A percentile compares a stretch with the other conserved stretches of the same genome.
phyloP scores from a whole-genome alignment of 2,888 invertebrate genomes.

The Rhorus exstirpatorius region DNA sequence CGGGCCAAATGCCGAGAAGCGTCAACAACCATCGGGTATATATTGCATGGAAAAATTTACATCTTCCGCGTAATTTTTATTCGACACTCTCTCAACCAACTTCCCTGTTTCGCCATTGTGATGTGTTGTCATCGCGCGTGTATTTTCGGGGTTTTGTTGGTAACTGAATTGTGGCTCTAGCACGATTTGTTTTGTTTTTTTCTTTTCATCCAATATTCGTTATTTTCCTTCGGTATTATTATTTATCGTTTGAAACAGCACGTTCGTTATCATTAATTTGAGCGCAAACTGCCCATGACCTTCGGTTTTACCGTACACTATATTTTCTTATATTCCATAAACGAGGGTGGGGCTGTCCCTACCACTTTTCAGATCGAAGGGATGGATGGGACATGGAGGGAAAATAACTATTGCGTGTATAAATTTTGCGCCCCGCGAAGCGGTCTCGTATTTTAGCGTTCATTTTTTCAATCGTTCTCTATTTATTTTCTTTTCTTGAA shows the following conservation, averaged over 20 bases:
- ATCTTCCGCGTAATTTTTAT: conserved; percentile 42
- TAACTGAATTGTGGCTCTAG: background rate
- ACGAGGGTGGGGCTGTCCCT: background rate
- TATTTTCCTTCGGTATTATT: background rate
- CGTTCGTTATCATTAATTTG: background rate
- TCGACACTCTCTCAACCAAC: conserved; percentile 1
- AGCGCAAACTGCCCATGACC: conserved; percentile 2
- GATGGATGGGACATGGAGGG: background rate
- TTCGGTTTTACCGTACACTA: background rate
- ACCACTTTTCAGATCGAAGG: background rate
- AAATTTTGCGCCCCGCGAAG: no score
- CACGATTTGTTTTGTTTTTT: background rate
- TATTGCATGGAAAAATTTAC: conserved; percentile 48
- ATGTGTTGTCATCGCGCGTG: conserved; percentile 17
- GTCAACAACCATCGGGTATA: conserved; percentile 63
- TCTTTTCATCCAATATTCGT: background rate
- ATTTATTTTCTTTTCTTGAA: no score
- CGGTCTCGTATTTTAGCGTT: no score
- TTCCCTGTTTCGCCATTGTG: background rate
- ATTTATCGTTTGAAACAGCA: background rate
- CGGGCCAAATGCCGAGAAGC: conserved; percentile 66
- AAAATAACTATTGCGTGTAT: conserved; percentile 11
- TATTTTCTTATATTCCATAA: background rate
- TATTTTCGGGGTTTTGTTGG: background rate
- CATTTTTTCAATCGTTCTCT: background rate